Conservation (phyloP, 2,113 vertebrate genomes). For the Cryptotis parvus region DNA sequence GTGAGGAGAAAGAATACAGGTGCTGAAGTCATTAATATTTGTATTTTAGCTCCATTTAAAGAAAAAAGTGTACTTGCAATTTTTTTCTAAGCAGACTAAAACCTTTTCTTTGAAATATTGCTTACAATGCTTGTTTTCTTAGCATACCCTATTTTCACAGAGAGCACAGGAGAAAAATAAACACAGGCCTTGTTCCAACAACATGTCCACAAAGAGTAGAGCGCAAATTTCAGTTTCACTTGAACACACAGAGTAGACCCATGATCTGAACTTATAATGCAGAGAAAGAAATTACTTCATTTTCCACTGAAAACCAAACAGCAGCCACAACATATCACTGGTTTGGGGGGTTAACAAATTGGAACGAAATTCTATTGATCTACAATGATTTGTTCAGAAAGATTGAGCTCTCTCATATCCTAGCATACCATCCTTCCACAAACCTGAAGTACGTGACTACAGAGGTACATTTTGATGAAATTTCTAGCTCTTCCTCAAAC, state of each 20-base stretch:
- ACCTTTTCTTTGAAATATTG: slow-evolving; percentile 14
- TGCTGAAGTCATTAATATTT: neutral
- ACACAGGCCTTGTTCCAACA: neutral
- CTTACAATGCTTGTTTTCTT: neutral
- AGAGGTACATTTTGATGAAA: neutral
- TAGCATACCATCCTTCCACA: neutral
- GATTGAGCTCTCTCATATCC: no score
- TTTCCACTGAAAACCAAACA: neutral
- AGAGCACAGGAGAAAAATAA: neutral
- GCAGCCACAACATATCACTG: neutral
- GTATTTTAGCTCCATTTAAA: neutral
- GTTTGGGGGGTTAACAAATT: neutral
- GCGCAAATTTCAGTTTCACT: slow-evolving; percentile 6
- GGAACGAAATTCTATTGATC: slow-evolving; percentile 19
- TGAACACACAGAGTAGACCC: neutral
- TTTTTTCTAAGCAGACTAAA: neutral
- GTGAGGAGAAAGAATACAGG: neutral
- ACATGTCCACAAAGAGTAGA: neutral
- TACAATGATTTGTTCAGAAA: no score
- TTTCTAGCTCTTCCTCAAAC: neutral
- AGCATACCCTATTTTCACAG: neutral
- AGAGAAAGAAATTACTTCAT: neutral
- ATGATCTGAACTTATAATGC: neutral
- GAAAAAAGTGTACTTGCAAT: no score
- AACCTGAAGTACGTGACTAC: neutral